phyloP scores from a whole-genome alignment of 2,113 vertebrate genomes.

The Columba livia region DNA sequence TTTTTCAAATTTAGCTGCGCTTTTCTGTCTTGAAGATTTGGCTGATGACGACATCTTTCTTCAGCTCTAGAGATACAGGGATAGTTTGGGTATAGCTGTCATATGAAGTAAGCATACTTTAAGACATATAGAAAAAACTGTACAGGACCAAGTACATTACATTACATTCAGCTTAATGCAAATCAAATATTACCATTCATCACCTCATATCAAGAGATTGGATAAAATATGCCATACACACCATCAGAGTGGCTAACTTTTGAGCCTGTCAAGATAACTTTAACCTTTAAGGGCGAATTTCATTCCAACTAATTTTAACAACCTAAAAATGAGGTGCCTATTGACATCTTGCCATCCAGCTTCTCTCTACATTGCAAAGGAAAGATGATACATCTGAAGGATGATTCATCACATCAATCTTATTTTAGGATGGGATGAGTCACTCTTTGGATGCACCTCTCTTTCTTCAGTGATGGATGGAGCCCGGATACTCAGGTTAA shows the following conservation, averaged over 20 bases:
- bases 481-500: neutral
- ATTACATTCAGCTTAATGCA: neutral
- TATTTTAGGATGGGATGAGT: neutral
- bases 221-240: neutral
- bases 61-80: neutral
- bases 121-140: neutral
- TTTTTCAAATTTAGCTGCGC: neutral
- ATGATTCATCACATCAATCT: neutral
- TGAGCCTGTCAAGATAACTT: neutral
- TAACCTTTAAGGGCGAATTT: neutral
- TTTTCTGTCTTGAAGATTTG: neutral
- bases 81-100: neutral
- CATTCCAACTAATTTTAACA: neutral
- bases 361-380: neutral
- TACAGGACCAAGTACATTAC: neutral
- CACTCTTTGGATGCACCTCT: neutral
- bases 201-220: neutral
- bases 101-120: neutral
- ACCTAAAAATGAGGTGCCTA: fast-evolving
- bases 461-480: neutral
- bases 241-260: neutral
- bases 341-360: neutral
- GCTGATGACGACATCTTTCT: neutral
- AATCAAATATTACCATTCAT: neutral
- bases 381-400: neutral